Conservation (phyloP, 2,113 vertebrate genomes). For the Dendropsophus ebraccatus region DNA sequence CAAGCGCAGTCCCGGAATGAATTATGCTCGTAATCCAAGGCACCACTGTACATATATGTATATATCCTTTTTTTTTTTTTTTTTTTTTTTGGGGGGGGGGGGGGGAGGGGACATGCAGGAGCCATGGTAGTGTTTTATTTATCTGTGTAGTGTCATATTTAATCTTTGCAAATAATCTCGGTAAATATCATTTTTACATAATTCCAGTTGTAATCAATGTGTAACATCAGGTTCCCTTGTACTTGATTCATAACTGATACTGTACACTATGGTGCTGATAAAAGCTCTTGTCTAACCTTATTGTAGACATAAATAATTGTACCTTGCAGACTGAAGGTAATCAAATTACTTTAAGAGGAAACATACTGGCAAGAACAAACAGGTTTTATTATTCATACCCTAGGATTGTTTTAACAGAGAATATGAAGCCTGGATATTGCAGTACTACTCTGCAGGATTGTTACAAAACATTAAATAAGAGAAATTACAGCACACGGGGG, state of each 20-base stretch:
- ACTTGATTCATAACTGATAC: not conserved
- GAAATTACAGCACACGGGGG: not conserved
- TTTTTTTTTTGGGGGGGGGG: too few relatives aligned
- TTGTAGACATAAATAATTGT: slow-evolving; percentile 36
- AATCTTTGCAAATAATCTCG: too few relatives aligned
- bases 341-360: slow-evolving; percentile 32
- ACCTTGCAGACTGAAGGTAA: slow-evolving; percentile 39
- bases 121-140: too few relatives aligned
- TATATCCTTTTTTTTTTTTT: too few relatives aligned
- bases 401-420: not conserved
- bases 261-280: not conserved
- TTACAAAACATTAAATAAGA: not conserved
- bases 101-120: too few relatives aligned
- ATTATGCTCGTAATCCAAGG: too few relatives aligned
- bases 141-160: too few relatives aligned
- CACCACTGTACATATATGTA: too few relatives aligned
- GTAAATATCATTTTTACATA: not conserved
- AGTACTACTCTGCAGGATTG: not conserved
- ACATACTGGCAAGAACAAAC: slow-evolving; percentile 18
- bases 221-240: not conserved
- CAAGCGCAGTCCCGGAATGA: too few relatives aligned
- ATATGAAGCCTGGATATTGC: not conserved
- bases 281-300: slow-evolving; percentile 25
- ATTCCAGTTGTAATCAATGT: not conserved
- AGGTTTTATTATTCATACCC: not conserved